These are phyloP conservation scores for Pachyramphus minor DNA, from an alignment of 2,113 vertebrate genomes.

Conservation along the genomic window DNA sequence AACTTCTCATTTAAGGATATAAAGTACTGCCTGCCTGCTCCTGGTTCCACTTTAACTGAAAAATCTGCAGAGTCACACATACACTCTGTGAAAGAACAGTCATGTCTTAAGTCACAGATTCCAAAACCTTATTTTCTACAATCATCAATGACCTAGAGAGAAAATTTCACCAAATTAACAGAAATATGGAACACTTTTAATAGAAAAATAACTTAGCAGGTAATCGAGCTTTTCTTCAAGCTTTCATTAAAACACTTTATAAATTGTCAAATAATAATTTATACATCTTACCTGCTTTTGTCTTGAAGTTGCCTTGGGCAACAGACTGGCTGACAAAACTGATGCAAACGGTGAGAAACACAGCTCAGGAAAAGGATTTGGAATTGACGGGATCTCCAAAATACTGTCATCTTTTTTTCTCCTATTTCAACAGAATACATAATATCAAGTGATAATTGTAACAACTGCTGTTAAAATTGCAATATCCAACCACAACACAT, in stretches of 20 bases:
- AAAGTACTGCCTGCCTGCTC: slow-evolving; percentile 2
- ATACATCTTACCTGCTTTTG: slow-evolving; percentile 84
- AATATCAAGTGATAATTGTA: slow-evolving; percentile 37
- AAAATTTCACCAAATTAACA: slow-evolving; percentile 16
- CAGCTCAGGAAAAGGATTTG: slow-evolving; percentile 86
- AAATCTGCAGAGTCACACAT: not conserved
- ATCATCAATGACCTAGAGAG: not conserved
- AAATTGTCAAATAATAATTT: slow-evolving; percentile 13
- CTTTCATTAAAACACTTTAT: not conserved
- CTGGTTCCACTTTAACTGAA: not conserved
- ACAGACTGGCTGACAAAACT: slow-evolving; percentile 81
- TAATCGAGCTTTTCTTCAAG: not conserved
- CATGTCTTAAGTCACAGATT: not conserved
- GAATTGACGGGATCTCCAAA: slow-evolving; percentile 77
- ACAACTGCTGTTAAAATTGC: slow-evolving; percentile 11
- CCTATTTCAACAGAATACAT: slow-evolving; percentile 73
- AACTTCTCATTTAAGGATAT: slow-evolving; percentile 35
- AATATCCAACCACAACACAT: not conserved
- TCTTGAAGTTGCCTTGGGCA: slow-evolving; percentile 86
- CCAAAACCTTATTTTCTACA: not conserved
- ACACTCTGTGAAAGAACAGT: not conserved
- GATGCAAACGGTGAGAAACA: slow-evolving; percentile 79
- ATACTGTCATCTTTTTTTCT: slow-evolving; percentile 72
- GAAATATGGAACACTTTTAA: not conserved
- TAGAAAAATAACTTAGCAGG: not conserved